These are phyloP conservation scores for Aphyosemion australe DNA, from an alignment of 2,113 vertebrate species.

Conservation along the genomic window DNA sequence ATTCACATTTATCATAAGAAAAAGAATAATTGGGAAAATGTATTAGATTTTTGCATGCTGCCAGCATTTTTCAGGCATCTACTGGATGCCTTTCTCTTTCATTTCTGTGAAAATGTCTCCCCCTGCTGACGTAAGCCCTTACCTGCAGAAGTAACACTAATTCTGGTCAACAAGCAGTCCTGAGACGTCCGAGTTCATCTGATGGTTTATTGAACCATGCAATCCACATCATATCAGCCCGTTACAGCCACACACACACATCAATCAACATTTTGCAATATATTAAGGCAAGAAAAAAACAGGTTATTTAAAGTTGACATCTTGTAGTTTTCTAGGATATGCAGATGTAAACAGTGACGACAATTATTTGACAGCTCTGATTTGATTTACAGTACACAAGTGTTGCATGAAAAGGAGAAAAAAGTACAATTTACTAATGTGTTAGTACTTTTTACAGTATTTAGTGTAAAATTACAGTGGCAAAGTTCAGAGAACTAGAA, in stretches of 20 bases:
- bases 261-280: constrained; percentile 64
- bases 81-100: background rate
- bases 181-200: constrained; percentile 29
- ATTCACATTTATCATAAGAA: too few species aligned
- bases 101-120: constrained; percentile 50
- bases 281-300: constrained; percentile 68
- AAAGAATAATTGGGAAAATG: too few species aligned
- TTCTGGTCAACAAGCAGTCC: background rate
- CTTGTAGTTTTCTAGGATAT: constrained; percentile 52
- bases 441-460: constrained; percentile 42
- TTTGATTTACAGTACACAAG: constrained; percentile 32
- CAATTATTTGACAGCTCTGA: constrained; percentile 41
- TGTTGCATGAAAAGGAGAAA: constrained; percentile 37
- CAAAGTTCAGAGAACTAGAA: constrained; percentile 20
- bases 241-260: constrained; percentile 64
- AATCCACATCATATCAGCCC: constrained; percentile 67
- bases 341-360: constrained; percentile 70
- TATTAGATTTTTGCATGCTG: too few species aligned
- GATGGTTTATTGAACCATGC: constrained; percentile 77
- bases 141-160: background rate
- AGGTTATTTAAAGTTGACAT: constrained; percentile 65
- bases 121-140: constrained; percentile 52
- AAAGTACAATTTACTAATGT: constrained; percentile 24
- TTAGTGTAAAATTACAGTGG: constrained; percentile 31
- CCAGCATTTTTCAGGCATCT: too few species aligned